A percentile compares a stretch with the other conserved stretches of the same genome.
phyloP scores from a whole-genome alignment of 2,113 vertebrate genomes.

The Hylia prasina region DNA sequence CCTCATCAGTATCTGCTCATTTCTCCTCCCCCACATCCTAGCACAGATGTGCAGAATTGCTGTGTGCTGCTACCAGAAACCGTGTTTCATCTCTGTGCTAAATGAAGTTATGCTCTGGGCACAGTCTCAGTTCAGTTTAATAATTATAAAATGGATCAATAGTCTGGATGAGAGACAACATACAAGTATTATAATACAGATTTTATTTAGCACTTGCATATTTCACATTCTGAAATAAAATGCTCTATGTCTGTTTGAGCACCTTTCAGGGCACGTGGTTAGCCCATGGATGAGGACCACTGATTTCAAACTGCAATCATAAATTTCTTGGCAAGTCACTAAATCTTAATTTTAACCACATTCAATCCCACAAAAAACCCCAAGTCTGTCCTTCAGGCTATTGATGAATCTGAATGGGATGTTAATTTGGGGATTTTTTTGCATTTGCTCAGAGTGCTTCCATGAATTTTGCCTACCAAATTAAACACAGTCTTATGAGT shows the following conservation, averaged over 20 bases:
- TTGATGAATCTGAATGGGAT: background rate
- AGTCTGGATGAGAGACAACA: background rate
- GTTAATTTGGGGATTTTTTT: background rate
- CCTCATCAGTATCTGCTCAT: background rate
- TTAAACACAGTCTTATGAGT: background rate
- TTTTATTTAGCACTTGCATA: background rate
- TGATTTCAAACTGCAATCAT: background rate
- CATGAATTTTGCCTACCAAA: background rate
- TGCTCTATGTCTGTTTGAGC: background rate
- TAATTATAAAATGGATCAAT: background rate
- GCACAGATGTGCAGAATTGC: background rate
- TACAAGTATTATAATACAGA: background rate
- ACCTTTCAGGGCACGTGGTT: background rate
- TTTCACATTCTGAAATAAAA: background rate
- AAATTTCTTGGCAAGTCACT: background rate
- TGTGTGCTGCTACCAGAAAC: background rate
- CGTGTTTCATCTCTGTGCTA: background rate
- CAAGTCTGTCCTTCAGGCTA: background rate
- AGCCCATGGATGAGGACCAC: fast-evolving
- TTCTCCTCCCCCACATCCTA: background rate
- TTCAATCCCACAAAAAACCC: background rate
- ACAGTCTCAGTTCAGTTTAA: background rate
- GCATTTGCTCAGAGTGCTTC: background rate
- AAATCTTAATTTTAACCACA: background rate
- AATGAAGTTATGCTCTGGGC: background rate